Conservation (phyloP, 1,140 invertebrate genomes). For the Ectropis grisescens region DNA sequence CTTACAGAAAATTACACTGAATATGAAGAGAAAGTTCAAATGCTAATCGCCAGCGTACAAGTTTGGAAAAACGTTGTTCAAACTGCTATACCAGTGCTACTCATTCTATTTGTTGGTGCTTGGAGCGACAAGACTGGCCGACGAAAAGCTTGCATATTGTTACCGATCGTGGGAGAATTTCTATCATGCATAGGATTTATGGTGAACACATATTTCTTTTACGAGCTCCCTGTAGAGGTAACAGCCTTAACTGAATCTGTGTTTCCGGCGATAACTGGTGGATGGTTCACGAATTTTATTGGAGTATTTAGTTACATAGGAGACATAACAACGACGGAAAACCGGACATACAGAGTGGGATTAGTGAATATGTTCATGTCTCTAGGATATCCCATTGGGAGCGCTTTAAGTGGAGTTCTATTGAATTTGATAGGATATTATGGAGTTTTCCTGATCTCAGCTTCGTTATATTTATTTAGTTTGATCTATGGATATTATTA, state of each 20-base stretch:
- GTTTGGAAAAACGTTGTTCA: constrained; percentile 86
- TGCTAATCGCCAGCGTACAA: constrained; percentile 79
- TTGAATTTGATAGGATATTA: constrained; percentile 81
- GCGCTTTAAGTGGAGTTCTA: constrained; percentile 80
- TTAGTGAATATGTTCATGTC: constrained; percentile 88
- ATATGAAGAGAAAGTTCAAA: constrained; percentile 81
- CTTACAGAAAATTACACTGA: constrained; percentile 78
- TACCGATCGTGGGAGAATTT: constrained; percentile 86
- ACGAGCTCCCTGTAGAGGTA: constrained; percentile 82
- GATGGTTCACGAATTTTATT: constrained; percentile 90
- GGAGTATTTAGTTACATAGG: constrained; percentile 91
- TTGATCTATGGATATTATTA: constrained; percentile 77
- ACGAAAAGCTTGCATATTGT: constrained; percentile 85
- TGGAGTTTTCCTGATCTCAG: constrained; percentile 82
- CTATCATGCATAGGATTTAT: constrained; percentile 82
- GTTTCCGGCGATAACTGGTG: constrained; percentile 84
- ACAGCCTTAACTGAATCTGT: constrained; percentile 80
- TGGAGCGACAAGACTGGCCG: constrained; percentile 82
- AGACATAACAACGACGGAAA: constrained; percentile 85
- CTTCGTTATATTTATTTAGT: constrained; percentile 78
- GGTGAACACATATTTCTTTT: constrained; percentile 82
- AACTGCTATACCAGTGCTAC: constrained; percentile 78
- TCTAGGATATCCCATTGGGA: constrained; percentile 83
- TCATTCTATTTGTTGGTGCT: constrained; percentile 84
- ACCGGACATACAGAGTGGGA: constrained; percentile 84